Base-by-base conservation (phyloP, 2,113 vertebrate genomes). In the Melospiza georgiana region DNA sequence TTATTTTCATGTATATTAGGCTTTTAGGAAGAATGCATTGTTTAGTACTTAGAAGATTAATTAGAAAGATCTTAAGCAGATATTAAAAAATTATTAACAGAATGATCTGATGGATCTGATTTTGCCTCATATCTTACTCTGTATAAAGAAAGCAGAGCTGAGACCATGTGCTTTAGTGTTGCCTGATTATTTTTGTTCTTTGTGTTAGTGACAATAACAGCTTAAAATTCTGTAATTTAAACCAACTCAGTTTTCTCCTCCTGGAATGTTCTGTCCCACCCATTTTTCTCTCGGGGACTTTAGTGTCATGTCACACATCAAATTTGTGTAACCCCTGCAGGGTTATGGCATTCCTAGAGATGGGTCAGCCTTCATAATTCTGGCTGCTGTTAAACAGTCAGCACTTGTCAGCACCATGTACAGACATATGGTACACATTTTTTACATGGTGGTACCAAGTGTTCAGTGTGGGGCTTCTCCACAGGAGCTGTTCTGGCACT, bases 261-360 rank as follows among this genome's bases (percentile, higher is more conserved):
- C 39, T 89, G 89, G 78, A 94, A 95, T 88, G 78, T 90, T 83
- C 65, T 68, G 37, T 46, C 76, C 83, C 76, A 72, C 83, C 72
- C 79, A 49, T 54, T 90, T 88, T 96, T 77, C 92, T 86, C 73
- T 6, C 51, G 65, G 57, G 68, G 39, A 33, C 72, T 59, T 28
- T 25, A 89, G 24, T 59, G 55, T 93, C 79, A 59, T 57, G 79
- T 86, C 92, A 91, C 84, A 52, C 55, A 52, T 90, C 30, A 44
- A 4, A 48, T 90, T 21, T 67, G 57, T 44, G n/a, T 52, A 74
- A 67, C 79, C 57, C 72, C 23, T 52, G 43, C 51, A 71, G 84
- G 79, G 75, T 86, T 93, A 19, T 62, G 84, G 51, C 68, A 81
- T 93, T 95, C 84, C 74, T 75, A 74, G 85, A 86, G 78, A 51